These are phyloP conservation scores for Macaria liturata DNA, from an alignment of 2,888 invertebrate genomes.

Conservation along the genomic window DNA sequence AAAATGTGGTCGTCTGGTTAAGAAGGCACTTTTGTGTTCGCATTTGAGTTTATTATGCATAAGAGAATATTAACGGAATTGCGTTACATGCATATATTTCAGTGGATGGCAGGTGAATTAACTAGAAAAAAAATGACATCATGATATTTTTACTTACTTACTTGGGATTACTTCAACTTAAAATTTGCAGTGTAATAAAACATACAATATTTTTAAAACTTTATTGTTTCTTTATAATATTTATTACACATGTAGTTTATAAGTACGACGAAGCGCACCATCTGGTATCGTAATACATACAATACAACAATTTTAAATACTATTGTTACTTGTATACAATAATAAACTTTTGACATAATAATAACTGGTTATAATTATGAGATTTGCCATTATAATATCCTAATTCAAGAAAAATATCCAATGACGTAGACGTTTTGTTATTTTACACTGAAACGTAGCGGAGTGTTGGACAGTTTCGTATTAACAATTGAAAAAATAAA, in stretches of 20 bases:
- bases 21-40: slow-evolving; percentile 2
- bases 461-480: slow-evolving; percentile 57
- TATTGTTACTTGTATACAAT: slow-evolving; percentile 81
- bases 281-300: slow-evolving; percentile 73
- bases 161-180: too few relatives aligned
- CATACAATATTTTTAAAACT: slow-evolving; percentile 68
- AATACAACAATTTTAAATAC: slow-evolving; percentile 79
- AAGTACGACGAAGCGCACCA: slow-evolving; percentile 59
- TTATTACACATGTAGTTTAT: slow-evolving; percentile 79
- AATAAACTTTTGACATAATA: slow-evolving; percentile 80
- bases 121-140: too few relatives aligned
- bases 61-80: too few relatives aligned
- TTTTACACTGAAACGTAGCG: slow-evolving; percentile 50
- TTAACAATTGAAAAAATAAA: slow-evolving; percentile 48
- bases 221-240: slow-evolving; percentile 82
- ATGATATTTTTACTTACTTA: too few relatives aligned
- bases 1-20: slow-evolving; percentile 11
- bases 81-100: too few relatives aligned
- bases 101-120: too few relatives aligned
- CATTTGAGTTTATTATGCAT: neutral
- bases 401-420: slow-evolving; percentile 61
- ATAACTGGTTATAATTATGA: slow-evolving; percentile 78
- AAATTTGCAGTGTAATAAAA: too few relatives aligned
- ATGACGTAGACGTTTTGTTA: slow-evolving; percentile 45
- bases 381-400: slow-evolving; percentile 62